These are phyloP conservation scores for Scalopus aquaticus DNA, from an alignment of 2,113 vertebrate species.

Conservation along the genomic window DNA sequence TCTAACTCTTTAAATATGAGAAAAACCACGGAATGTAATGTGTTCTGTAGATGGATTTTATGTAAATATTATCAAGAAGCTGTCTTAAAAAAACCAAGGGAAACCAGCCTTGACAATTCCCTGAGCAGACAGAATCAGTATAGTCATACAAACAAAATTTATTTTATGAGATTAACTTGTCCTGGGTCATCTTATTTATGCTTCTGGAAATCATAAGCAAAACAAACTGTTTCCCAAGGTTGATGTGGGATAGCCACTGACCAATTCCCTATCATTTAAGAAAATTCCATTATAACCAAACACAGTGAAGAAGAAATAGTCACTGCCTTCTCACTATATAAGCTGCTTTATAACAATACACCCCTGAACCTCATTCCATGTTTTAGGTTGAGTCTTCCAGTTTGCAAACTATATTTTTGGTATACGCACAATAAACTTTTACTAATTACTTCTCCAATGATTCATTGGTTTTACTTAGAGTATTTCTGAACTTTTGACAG, in stretches of 20 bases:
- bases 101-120: not conserved
- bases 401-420: not conserved
- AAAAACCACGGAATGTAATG: not conserved
- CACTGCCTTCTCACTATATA: not conserved
- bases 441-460: not conserved
- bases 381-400: not conserved
- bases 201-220: not conserved
- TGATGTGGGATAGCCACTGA: not conserved
- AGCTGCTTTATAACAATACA: not conserved
- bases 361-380: not conserved
- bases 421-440: not conserved
- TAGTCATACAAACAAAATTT: not conserved
- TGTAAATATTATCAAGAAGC: not conserved
- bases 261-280: not conserved
- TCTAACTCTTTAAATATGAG: not conserved
- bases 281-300: not conserved
- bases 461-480: not conserved
- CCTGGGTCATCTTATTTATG: not conserved
- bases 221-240: not conserved
- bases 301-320: not conserved
- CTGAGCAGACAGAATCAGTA: not conserved
- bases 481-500: not conserved
- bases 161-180: not conserved
- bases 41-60: not conserved
- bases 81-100: not conserved